phyloP scores from a whole-genome alignment of 2,888 invertebrate species.

The Lampropteryx suffumata region DNA sequence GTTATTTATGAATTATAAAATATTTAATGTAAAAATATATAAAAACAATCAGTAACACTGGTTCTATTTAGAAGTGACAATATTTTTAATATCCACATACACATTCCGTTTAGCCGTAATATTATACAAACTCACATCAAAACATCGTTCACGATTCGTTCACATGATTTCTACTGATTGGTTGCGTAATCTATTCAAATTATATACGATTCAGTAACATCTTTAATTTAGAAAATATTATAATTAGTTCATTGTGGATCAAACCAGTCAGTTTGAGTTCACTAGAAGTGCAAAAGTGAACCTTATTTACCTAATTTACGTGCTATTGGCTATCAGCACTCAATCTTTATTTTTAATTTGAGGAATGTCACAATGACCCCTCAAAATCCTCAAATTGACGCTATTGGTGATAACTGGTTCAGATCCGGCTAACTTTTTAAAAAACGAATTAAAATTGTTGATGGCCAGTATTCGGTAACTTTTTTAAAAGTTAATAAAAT shows the following conservation, averaged over 20 bases:
- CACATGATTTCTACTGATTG: slow-evolving; percentile 29
- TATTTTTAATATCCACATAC: no score
- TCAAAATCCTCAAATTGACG: slow-evolving; percentile 23
- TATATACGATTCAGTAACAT: slow-evolving; percentile 27
- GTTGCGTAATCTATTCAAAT: slow-evolving; percentile 35
- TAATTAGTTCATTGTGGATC: slow-evolving; percentile 24
- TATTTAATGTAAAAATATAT: no score
- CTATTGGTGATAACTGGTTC: slow-evolving; percentile 25
- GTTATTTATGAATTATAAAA: no score
- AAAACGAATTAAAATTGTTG: not conserved
- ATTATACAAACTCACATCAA: slow-evolving; percentile 11
- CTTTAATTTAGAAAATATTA: slow-evolving; percentile 31
- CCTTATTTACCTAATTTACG: slow-evolving; percentile 2
- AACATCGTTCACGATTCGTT: slow-evolving; percentile 22
- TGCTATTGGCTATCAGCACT: not conserved
- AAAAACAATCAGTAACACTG: no score
- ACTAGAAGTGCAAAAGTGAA: slow-evolving; percentile 7
- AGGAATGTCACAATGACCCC: slow-evolving; percentile 29
- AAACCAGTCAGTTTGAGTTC: slow-evolving; percentile 1
- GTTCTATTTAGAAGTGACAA: no score
- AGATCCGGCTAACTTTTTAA: slow-evolving; percentile 26
- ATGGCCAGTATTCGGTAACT: no score
- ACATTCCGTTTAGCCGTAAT: not conserved
- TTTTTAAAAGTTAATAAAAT: no score
- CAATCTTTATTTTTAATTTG: slow-evolving; percentile 2